Conservation (phyloP, 2,888 invertebrate genomes). For the Ametastegia equiseti region DNA sequence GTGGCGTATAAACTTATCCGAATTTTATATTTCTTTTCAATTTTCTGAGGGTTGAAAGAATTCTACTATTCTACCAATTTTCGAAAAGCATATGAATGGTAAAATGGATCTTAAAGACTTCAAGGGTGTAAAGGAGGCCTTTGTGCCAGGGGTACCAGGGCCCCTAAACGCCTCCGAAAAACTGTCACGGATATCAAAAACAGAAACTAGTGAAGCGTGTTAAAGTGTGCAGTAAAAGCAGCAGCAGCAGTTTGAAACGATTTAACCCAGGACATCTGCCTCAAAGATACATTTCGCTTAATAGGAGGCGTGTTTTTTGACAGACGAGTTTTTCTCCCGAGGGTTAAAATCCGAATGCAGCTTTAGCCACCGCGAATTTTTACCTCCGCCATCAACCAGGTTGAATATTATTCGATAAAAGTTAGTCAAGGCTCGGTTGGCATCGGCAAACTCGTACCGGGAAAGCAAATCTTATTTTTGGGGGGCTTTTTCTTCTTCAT, state of each 20-base stretch:
- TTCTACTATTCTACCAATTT: too few species aligned
- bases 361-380: not conserved
- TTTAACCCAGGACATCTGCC: constrained; percentile 37
- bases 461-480: too few species aligned
- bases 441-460: too few species aligned
- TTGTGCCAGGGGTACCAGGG: not conserved
- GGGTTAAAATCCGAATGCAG: not conserved
- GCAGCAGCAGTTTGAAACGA: constrained; percentile 7
- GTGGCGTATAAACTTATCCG: too few species aligned
- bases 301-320: constrained; percentile 35
- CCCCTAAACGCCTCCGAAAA: constrained; percentile 21
- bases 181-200: constrained; percentile 41
- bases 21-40: not conserved
- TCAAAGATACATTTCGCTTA: not conserved
- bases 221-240: not conserved
- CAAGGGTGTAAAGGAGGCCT: not conserved
- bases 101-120: constrained; percentile 1
- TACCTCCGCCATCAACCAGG: too few species aligned
- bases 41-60: not conserved
- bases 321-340: not conserved
- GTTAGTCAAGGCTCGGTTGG: too few species aligned
- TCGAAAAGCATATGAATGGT: not conserved
- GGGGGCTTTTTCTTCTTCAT: too few species aligned
- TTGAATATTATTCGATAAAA: not conserved
- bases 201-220: constrained; percentile 28